Percentiles rank a stretch among this genome's conserved stretches.
phyloP scores from a whole-genome alignment of 2,888 invertebrate genomes.

The Dendrolimus pini region DNA sequence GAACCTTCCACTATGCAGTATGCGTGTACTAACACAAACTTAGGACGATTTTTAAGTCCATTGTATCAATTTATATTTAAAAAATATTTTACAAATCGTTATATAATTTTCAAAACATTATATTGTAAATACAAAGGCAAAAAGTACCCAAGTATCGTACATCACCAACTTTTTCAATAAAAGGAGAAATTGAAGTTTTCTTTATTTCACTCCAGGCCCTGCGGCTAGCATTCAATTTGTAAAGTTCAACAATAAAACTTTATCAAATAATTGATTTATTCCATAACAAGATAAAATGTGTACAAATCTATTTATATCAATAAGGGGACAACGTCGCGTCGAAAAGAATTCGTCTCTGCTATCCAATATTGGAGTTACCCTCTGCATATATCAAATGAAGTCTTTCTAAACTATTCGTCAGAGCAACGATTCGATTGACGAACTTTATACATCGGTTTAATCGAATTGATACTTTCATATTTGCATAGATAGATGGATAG shows the following conservation, averaged over 20 bases:
- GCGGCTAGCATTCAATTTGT: background rate
- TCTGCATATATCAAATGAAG: constrained; percentile 65
- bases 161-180: background rate
- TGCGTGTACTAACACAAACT: too few relatives aligned
- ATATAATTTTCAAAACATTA: too few relatives aligned
- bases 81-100: too few relatives aligned
- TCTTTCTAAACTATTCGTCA: constrained; percentile 68
- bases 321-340: constrained; percentile 26
- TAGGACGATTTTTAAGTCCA: too few relatives aligned
- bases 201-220: background rate
- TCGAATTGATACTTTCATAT: constrained; percentile 24
- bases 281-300: constrained; percentile 38
- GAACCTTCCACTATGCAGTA: too few relatives aligned
- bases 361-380: constrained; percentile 54
- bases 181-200: background rate
- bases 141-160: background rate
- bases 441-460: constrained; percentile 27
- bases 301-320: constrained; percentile 46
- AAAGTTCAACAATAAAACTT: background rate
- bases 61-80: too few relatives aligned
- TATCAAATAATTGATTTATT: constrained; percentile 35
- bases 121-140: too few relatives aligned
- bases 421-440: constrained; percentile 60
- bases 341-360: constrained; percentile 32
- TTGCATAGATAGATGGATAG: too few relatives aligned